Evolutionary conservation across 2,888 invertebrate genomes (phyloP), one percentile per base, ranked within the genome.

Genomic region (Pterostichus niger): DNA sequence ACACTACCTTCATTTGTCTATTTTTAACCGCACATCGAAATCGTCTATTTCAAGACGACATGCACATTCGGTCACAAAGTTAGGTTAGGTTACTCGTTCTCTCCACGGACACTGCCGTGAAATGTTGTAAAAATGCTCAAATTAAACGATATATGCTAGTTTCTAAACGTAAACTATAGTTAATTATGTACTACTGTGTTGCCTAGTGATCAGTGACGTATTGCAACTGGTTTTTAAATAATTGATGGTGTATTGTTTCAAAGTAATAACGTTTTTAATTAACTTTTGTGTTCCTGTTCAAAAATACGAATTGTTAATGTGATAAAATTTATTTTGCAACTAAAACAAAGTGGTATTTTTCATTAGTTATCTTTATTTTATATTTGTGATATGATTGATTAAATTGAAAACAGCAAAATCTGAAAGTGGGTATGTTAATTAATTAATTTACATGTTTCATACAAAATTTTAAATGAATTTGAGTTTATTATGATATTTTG

Each of bases 21-120:
- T 77, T 77, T 59, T 56, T 77, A 77, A 15, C 46, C 40, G 33
- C 35, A 54, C 76, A 76, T 59, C 59, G 59, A 44, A 59, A 59
- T 59, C 54, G 59, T 77, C 77, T 77, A 77, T 77, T 77, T 77
- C 77, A 77, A 59, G 77, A 77, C 44, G 77, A 77, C 44, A 77
- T 44, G 56, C 44, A 71, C 68, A 64, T 73, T 76, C 52, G 33
- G 54, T 59, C 56, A 24, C 59, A 59, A 77, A 77, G 59, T 77
- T 56, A 59, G 77, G 77, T 77, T 77, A 77, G 76, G 76, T 76
- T 64, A 35, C 15, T 11, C 64, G 64, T 61, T 61, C 61, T 64
- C 24, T 40, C 6, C 13, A 31, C 49, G 49, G 17, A 17, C 40
- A 44, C 44, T 71, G 7, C 0, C 15, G 11, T 68, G n/a, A 35